These are phyloP conservation scores for Drosophila affinis DNA, from an alignment of 2,888 invertebrate species.

Conservation along the genomic window DNA sequence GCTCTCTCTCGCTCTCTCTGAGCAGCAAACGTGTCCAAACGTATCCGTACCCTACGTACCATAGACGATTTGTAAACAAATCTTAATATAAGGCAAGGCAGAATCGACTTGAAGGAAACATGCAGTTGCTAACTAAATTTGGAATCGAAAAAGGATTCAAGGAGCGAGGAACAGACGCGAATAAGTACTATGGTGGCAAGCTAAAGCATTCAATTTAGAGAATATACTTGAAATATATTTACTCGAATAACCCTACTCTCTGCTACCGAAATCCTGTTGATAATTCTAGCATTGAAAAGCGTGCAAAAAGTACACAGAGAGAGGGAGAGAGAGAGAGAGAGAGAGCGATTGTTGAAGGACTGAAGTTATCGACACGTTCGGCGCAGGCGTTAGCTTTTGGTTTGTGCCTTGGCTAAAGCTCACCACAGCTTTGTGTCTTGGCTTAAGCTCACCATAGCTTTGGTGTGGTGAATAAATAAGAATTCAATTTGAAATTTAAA, in stretches of 20 bases:
- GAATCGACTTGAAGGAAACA: background rate
- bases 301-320: conserved; percentile 13
- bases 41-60: background rate
- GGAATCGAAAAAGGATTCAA: background rate
- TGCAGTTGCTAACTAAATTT: background rate
- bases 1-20: background rate
- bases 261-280: background rate
- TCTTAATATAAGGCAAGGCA: background rate
- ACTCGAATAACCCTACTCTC: background rate
- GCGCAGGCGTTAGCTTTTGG: conserved; percentile 3
- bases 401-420: conserved; percentile 2
- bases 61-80: background rate
- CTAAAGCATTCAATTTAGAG: background rate
- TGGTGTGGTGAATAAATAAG: background rate
- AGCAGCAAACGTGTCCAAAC: background rate
- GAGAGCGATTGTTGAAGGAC: background rate
- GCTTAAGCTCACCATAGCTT: background rate
- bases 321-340: background rate
- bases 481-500: background rate
- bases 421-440: background rate
- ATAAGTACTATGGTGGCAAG: background rate
- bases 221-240: background rate
- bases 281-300: conserved; percentile 39
- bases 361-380: background rate
- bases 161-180: fast-evolving